phyloP scores from a whole-genome alignment of 2,113 vertebrate species.

The Callorhinus ursinus region DNA sequence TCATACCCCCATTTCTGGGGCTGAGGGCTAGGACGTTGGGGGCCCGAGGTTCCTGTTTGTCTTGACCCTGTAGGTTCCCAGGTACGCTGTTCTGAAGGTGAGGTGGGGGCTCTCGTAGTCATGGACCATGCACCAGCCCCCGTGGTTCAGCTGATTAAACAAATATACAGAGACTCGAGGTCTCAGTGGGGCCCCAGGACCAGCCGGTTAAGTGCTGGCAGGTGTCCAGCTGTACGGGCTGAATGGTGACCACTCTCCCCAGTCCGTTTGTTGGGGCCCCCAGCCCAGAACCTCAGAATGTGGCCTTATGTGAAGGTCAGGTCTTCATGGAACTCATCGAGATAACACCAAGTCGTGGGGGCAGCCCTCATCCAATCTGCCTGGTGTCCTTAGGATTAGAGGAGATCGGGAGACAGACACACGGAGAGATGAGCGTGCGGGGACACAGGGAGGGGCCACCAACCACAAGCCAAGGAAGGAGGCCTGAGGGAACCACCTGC shows the following conservation, averaged over 20 bases:
- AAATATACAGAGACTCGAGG: not conserved
- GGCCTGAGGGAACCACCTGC: fast-evolving
- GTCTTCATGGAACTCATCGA: not conserved
- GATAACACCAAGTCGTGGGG: not conserved
- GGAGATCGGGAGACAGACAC: not conserved
- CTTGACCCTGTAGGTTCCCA: too few relatives aligned
- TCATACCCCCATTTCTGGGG: not conserved
- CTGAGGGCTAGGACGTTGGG: fast-evolving
- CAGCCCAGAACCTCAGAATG: not conserved
- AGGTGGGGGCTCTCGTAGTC: not conserved
- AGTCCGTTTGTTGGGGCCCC: not conserved
- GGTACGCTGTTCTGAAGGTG: not conserved
- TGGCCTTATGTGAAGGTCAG: too few relatives aligned
- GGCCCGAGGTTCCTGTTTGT: not conserved
- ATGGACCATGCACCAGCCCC: not conserved
- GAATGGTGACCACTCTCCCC: not conserved
- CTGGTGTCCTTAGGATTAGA: not conserved
- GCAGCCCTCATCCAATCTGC: not conserved
- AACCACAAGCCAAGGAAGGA: not conserved
- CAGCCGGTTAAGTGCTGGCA: not conserved
- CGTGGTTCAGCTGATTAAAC: not conserved
- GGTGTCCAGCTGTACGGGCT: not conserved
- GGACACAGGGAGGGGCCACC: not conserved
- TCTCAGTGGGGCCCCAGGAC: fast-evolving
- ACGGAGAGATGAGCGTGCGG: fast-evolving